Conservation (phyloP, 2,888 invertebrate genomes). For the Drosophila anomalata region DNA sequence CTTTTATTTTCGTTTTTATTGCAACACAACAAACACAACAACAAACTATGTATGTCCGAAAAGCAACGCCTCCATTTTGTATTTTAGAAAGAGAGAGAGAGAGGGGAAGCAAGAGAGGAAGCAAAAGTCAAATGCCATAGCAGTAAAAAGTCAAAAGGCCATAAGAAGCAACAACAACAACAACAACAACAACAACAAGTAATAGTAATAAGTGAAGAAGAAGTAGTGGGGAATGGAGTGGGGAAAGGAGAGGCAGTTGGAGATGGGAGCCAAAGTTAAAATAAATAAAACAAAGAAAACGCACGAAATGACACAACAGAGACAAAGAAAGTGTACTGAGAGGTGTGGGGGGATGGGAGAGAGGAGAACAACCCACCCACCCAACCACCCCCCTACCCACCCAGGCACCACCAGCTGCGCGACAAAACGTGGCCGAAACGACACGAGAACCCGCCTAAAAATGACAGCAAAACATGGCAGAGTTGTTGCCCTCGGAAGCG, state of each 20-base stretch:
- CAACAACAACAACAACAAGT: slow-evolving; percentile 35
- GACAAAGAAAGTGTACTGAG: slow-evolving; percentile 6
- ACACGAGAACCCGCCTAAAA: slow-evolving; percentile 46
- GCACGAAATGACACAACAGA: slow-evolving; percentile 64
- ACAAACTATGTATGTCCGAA: slow-evolving; percentile 56
- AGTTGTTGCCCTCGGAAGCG: slow-evolving; percentile 14
- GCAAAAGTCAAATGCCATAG: slow-evolving; percentile 66
- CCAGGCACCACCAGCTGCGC: slow-evolving; percentile 9
- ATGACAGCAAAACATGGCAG: slow-evolving; percentile 46
- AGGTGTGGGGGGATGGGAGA: background rate
- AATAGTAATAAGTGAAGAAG: slow-evolving; percentile 58
- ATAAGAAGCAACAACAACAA: slow-evolving; percentile 42
- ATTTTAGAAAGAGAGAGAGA: slow-evolving; percentile 19
- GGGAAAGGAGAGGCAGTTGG: slow-evolving; percentile 19
- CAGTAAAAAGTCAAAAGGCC: slow-evolving; percentile 77
- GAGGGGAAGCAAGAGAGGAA: slow-evolving; percentile 32
- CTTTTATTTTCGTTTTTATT: slow-evolving; percentile 67
- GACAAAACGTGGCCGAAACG: slow-evolving; percentile 46
- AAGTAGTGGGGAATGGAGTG: background rate
- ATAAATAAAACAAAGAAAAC: slow-evolving; percentile 72
- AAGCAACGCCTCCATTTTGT: background rate
- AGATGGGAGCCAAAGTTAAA: slow-evolving; percentile 62
- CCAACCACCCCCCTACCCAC: background rate
- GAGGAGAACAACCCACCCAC: background rate
- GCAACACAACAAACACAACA: slow-evolving; percentile 26